These are phyloP conservation scores for Eospalax fontanierii DNA, from an alignment of 2,797 vertebrate species.

Conservation along the genomic window DNA sequence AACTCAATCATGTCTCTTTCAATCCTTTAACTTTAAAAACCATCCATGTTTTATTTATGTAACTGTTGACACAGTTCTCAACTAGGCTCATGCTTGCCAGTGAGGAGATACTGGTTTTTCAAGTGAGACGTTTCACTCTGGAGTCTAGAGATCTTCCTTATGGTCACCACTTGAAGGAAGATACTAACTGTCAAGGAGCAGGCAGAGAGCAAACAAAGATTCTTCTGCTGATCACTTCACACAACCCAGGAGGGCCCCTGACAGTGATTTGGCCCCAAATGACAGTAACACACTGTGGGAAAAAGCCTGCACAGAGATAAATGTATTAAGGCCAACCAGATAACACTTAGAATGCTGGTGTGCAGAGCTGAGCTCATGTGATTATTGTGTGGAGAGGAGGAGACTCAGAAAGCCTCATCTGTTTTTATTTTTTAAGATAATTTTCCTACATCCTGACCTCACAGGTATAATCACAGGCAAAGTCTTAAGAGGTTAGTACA, in stretches of 20 bases:
- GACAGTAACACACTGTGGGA: background rate
- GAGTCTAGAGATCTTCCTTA: background rate
- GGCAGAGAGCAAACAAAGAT: background rate
- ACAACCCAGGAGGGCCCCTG: background rate
- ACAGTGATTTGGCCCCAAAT: conserved; percentile 4
- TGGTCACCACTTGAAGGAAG: background rate
- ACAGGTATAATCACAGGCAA: background rate
- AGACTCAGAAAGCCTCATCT: background rate
- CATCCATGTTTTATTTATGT: background rate
- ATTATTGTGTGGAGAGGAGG: too few relatives aligned
- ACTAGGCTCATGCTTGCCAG: background rate
- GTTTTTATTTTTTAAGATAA: too few relatives aligned
- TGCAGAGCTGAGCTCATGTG: background rate
- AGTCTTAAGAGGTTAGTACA: background rate
- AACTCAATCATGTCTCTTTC: background rate
- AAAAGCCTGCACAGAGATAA: background rate
- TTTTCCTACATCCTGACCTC: background rate
- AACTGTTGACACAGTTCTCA: conserved; percentile 8
- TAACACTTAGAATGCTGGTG: background rate
- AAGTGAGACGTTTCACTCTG: too few relatives aligned
- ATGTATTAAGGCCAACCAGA: background rate
- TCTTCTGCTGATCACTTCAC: background rate
- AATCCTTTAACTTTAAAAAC: conserved; percentile 35
- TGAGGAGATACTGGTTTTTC: background rate
- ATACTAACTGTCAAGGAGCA: background rate